A percentile compares a stretch with the other conserved stretches of the same genome.
Evolutionary conservation across 2,888 invertebrate species (phyloP).

Genomic region (Macaria liturata): DNA sequence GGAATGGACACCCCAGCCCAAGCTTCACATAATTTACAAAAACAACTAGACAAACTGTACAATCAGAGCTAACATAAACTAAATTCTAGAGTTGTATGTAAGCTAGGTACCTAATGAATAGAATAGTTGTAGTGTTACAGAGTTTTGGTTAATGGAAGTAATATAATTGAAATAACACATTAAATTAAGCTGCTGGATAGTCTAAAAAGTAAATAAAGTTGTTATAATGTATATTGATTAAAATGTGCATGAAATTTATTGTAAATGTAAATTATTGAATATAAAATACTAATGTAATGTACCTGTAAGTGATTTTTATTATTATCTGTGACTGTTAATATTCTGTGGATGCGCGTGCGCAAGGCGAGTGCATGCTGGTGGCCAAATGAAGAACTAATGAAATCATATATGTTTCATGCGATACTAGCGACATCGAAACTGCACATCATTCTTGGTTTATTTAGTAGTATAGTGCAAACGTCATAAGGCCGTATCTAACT

Average conservation of each 20-base stretch:
- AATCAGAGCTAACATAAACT: conserved; percentile 44
- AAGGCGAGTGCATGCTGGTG: conserved; percentile 4
- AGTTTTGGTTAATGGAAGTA: too few species aligned
- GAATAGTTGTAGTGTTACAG: too few species aligned
- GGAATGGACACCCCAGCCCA: conserved; percentile 60
- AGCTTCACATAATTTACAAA: conserved; percentile 68
- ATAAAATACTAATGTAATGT: background rate
- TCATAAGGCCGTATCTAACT: background rate
- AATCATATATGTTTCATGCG: background rate
- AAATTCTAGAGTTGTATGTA: background rate
- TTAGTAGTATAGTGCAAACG: background rate
- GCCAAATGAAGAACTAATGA: conserved; percentile 14
- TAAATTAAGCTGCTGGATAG: conserved; percentile 7
- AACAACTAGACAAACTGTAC: conserved; percentile 68
- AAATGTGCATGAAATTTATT: too few species aligned
- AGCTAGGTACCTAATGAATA: too few species aligned
- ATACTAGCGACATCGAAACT: conserved; percentile 22
- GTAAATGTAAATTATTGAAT: background rate
- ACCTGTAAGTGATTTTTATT: background rate
- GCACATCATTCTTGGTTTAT: conserved; percentile 1
- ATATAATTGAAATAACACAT: too few species aligned
- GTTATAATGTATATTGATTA: too few species aligned
- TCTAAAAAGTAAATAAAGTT: background rate
- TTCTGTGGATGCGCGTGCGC: conserved; percentile 23
- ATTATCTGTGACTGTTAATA: conserved; percentile 1